A percentile compares a stretch with the other conserved stretches of the same genome.
Conservation (phyloP, 2,888 invertebrate genomes). For the Sycophila texana region DNA sequence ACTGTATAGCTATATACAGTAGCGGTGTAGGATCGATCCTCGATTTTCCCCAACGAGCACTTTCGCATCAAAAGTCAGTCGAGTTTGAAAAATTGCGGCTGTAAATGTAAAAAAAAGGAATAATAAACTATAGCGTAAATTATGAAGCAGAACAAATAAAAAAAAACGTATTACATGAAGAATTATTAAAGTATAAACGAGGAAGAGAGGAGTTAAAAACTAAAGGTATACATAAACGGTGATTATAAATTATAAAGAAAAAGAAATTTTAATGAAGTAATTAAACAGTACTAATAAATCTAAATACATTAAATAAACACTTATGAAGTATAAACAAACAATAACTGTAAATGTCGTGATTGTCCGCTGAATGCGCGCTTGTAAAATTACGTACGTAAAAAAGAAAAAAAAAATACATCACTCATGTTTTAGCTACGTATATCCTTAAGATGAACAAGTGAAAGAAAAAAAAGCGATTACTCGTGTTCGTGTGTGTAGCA, state of each 20-base stretch:
- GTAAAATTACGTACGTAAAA: constrained; percentile 32
- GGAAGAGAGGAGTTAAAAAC: constrained; percentile 4
- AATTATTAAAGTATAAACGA: not conserved
- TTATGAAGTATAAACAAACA: constrained; percentile 19
- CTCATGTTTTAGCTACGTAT: constrained; percentile 21
- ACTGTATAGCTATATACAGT: too few relatives aligned
- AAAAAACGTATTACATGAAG: too few relatives aligned
- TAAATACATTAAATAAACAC: constrained; percentile 21
- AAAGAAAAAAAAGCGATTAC: constrained; percentile 6
- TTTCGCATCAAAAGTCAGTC: too few relatives aligned
- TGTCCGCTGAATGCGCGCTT: constrained; percentile 46
- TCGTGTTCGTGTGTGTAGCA: constrained; percentile 41
- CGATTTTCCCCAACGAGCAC: too few relatives aligned
- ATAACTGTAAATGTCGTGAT: constrained; percentile 39
- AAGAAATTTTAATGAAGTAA: constrained; percentile 6
- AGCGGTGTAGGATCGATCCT: too few relatives aligned
- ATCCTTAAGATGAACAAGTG: constrained; percentile 23
- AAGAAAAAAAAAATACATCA: constrained; percentile 12
- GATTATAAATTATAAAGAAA: constrained; percentile 11
- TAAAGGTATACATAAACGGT: not conserved
- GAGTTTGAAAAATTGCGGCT: not conserved
- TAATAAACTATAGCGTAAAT: not conserved
- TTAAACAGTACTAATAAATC: constrained; percentile 12
- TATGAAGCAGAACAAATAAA: too few relatives aligned
- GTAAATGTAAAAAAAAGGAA: constrained; percentile 25